Evolutionary conservation across 2,888 invertebrate genomes (phyloP).

Genomic region (Digitonthophagus gazella): DNA sequence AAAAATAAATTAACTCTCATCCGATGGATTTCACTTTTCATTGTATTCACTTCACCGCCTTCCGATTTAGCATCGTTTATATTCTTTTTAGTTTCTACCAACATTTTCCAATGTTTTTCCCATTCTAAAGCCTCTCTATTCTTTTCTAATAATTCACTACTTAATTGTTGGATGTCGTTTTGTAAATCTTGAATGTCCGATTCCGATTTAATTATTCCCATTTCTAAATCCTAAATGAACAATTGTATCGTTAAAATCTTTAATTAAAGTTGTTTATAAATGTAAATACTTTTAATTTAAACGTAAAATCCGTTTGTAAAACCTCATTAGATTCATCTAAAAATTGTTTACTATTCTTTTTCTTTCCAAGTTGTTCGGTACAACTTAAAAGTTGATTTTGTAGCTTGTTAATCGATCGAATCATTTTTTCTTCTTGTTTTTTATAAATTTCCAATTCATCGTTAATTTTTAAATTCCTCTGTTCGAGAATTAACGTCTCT

Average conservation of each 20-base stretch:
- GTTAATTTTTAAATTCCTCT: slow-evolving; percentile 70
- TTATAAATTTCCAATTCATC: slow-evolving; percentile 61
- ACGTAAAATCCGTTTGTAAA: slow-evolving; percentile 54
- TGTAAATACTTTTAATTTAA: slow-evolving; percentile 53
- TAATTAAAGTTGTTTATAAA: not conserved
- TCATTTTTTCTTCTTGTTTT: slow-evolving; percentile 58
- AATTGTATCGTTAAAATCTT: slow-evolving; percentile 8
- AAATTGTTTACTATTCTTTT: slow-evolving; percentile 54
- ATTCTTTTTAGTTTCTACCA: slow-evolving; percentile 68
- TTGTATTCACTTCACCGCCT: slow-evolving; percentile 70
- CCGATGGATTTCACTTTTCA: slow-evolving; percentile 79
- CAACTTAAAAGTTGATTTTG: slow-evolving; percentile 61
- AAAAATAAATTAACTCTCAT: slow-evolving; percentile 64
- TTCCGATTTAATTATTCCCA: slow-evolving; percentile 64
- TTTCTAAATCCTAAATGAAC: slow-evolving; percentile 62
- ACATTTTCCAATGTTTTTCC: slow-evolving; percentile 76
- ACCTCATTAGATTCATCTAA: slow-evolving; percentile 59
- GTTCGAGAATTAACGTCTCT: slow-evolving; percentile 64
- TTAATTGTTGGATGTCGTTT: slow-evolving; percentile 64
- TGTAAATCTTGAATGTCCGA: slow-evolving; percentile 66
- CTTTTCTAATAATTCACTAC: slow-evolving; percentile 61
- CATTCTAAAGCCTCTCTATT: slow-evolving; percentile 73
- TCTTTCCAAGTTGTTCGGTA: slow-evolving; percentile 58
- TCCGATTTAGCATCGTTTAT: slow-evolving; percentile 64
- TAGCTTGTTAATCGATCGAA: slow-evolving; percentile 59